A percentile compares a stretch with the other conserved stretches of the same genome.
Conservation (phyloP, 2,888 invertebrate genomes). For the Eulithis testata region DNA sequence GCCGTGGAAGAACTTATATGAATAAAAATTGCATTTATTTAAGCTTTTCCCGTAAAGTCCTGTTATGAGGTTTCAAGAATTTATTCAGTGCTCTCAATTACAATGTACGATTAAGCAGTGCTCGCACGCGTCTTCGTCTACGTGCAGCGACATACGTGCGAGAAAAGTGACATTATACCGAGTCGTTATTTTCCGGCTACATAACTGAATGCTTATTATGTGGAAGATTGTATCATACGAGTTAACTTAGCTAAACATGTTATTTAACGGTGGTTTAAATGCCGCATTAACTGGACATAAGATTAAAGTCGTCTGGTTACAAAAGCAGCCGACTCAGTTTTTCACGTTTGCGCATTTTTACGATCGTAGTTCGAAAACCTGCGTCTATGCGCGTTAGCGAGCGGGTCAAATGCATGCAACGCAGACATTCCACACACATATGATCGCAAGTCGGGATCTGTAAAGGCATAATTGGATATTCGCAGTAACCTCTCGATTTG, state of each 20-base stretch:
- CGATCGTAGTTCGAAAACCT: conserved; percentile 60
- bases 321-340: conserved; percentile 58
- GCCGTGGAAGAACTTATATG: conserved; percentile 6
- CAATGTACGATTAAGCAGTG: conserved; percentile 43
- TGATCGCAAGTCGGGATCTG: conserved; percentile 61
- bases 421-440: conserved; percentile 60
- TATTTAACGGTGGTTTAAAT: conserved; percentile 65
- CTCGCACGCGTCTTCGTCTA: conserved; percentile 49
- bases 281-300: conserved; percentile 67
- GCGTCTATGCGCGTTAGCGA: conserved; percentile 45
- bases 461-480: conserved; percentile 73
- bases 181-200: conserved; percentile 8
- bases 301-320: conserved; percentile 58
- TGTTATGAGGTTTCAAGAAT: conserved; percentile 19
- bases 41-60: background rate
- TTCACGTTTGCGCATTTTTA: conserved; percentile 60
- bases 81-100: conserved; percentile 29
- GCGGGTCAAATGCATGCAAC: conserved; percentile 63
- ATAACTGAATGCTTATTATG: conserved; percentile 44
- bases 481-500: conserved; percentile 65
- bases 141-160: conserved; percentile 41
- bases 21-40: background rate
- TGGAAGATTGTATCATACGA: conserved; percentile 55
- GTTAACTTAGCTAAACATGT: conserved; percentile 45
- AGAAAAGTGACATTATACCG: conserved; percentile 43